Base-by-base conservation (phyloP, 2,888 invertebrate species). In the Micoletzkya japonica region DNA sequence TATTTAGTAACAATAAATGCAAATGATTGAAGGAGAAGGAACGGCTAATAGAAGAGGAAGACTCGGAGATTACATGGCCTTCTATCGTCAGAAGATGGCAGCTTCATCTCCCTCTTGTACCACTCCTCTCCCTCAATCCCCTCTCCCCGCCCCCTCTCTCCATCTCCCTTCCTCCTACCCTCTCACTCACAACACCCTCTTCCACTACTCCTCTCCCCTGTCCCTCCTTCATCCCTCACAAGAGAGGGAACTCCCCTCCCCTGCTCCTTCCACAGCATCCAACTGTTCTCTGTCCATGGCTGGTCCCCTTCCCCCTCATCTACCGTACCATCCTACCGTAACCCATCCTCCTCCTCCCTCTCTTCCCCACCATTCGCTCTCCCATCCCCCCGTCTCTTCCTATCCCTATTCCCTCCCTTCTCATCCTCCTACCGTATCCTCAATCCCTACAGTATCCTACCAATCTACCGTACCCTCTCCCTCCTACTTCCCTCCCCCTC, bases 61-160 rank as follows among this genome's bases (percentile, higher is more conserved):
- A 17, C 71, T 76, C 10, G 73, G 75, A 14, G 80, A 81, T 64
- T 79, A 73, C 64, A 73, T 78, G 74, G 73, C 74, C 3, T 77
- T 72, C 60, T 81, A 78, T 66, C 69, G 78, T 1, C 74, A 73
- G 36, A 73, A 80, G 56, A 57, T 70, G 56, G 32, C n/a, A 26
- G 52, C 2, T 39, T n/a, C 4, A 36, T 56, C 49, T 24, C 54
- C 54, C 14, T 36, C 26, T n/a, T n/a, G n/a, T n/a, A n/a, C n/a
- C n/a, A n/a, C n/a, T n/a, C n/a, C n/a, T n/a, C n/a, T n/a, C n/a
- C n/a, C n/a, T n/a, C n/a, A n/a, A n/a, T n/a, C n/a, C n/a, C n/a
- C n/a, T n/a, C n/a, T n/a, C n/a, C n/a, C n/a, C n/a, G n/a, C n/a
- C n/a, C n/a, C n/a, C n/a, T n/a, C n/a, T n/a, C n/a, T n/a, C n/a